Evolutionary conservation across 2,797 vertebrate genomes (phyloP), one percentile per base, ranked within the genome.

Genomic region (Cirrhinus mrigala): DNA sequence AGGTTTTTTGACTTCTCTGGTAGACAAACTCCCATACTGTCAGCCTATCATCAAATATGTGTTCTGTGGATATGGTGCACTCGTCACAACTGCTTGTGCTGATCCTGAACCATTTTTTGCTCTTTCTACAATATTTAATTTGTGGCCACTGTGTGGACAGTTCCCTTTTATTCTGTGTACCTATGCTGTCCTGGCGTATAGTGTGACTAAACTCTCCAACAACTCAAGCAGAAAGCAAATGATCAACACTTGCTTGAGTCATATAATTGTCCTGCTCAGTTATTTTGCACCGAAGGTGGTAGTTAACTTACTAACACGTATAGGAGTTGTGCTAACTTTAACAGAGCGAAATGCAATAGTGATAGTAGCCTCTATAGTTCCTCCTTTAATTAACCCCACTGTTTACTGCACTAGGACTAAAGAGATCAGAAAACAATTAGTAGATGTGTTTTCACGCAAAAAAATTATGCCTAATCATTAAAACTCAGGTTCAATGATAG

Each of bases 71-170:
- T 89, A 89, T 40, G 0, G 88, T 5, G 16, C 85, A 3, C 5
- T 90, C 44, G 16, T 91, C n/a, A 85, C 88, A 69, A 84, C 88
- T 1, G 75, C 86, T 14, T 91, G 90, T 84, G 84, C 88, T 33
- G 52, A 91, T 82, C 86, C 89, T 58, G 88, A 86, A 54, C 81
- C 79, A 2, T 88, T 88, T 24, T 90, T 89, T 50, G 0, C 27
- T 0, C 1, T 74, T 1, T 5, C 77, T 14, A 22, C 20, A 3
- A 46, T 88, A 2, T 3, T 87, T 15, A 29, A 12, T 46, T 2
- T 84, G 27, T 84, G 77, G 80, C 1, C 56, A 33, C 1, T 89
- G 0, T 52, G 6, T 9, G 76, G 66, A 3, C 83, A 68, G 18
- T 76, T 88, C 24, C 80, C 86, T 0, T 54, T 90, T 15, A 84